phyloP scores from a whole-genome alignment of 2,113 vertebrate genomes.

The Leptosomus discolor region DNA sequence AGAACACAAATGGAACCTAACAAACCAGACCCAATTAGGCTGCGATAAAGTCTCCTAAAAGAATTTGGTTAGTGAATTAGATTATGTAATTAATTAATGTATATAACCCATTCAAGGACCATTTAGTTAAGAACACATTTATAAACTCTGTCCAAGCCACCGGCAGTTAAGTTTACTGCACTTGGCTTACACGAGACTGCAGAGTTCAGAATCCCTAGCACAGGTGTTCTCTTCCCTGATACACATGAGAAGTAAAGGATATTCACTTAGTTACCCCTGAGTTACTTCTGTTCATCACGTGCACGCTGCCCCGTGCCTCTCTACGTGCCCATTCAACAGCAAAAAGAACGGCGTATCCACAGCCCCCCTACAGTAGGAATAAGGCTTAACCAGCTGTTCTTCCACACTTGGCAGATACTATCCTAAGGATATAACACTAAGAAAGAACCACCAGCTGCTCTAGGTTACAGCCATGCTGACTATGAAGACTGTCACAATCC shows the following conservation, averaged over 20 bases:
- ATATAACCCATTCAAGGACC: background rate
- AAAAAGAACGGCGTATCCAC: background rate
- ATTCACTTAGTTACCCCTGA: background rate
- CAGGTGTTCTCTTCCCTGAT: background rate
- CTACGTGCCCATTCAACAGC: background rate
- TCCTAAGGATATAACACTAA: background rate
- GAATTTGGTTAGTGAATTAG: background rate
- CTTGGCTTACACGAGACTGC: background rate
- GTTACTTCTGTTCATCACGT: background rate
- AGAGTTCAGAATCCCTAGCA: background rate
- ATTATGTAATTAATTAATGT: background rate
- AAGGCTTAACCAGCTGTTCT: background rate
- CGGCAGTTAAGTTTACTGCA: background rate
- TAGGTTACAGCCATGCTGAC: background rate
- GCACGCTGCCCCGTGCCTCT: background rate
- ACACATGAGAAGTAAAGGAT: background rate
- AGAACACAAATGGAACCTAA: background rate
- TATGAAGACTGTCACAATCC: background rate
- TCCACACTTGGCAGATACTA: background rate
- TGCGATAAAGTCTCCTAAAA: background rate
- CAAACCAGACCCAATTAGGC: background rate
- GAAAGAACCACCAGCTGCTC: background rate
- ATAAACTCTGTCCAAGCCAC: background rate
- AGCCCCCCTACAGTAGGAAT: background rate
- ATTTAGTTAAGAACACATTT: background rate